Percentiles rank a stretch among this genome's conserved stretches.
Conservation (phyloP, 2,113 vertebrate genomes). For the Xyrauchen texanus region DNA sequence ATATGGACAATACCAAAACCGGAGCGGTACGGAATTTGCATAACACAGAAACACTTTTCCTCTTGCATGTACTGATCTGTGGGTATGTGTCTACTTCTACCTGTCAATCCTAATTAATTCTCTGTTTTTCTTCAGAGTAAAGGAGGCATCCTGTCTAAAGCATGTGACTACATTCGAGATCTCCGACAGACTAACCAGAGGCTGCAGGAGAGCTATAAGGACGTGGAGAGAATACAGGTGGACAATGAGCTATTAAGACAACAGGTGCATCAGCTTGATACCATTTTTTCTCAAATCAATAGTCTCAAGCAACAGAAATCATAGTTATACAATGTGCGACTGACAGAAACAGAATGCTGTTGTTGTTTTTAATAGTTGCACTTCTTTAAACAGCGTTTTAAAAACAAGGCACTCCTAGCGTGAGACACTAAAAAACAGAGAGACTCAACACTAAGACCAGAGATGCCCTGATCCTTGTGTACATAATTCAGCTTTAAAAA, state of each 20-base stretch:
- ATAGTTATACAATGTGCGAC: too few relatives aligned
- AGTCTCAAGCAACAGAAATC: too few relatives aligned
- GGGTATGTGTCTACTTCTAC: not conserved
- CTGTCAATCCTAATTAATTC: not conserved
- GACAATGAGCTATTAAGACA: slow-evolving; percentile 88
- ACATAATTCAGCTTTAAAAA: too few relatives aligned
- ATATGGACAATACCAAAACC: slow-evolving; percentile 85
- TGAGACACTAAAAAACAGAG: too few relatives aligned
- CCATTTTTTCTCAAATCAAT: too few relatives aligned
- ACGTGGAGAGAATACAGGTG: slow-evolving; percentile 85
- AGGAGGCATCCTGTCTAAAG: slow-evolving; percentile 90
- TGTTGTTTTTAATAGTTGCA: too few relatives aligned
- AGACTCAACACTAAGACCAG: too few relatives aligned
- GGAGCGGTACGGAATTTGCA: slow-evolving; percentile 71
- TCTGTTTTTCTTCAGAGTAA: slow-evolving; percentile 76
- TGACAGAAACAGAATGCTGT: too few relatives aligned
- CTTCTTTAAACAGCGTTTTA: too few relatives aligned
- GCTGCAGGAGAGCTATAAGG: slow-evolving; percentile 87
- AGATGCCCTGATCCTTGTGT: too few relatives aligned
- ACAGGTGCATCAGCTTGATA: slow-evolving; percentile 71
- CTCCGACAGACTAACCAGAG: slow-evolving; percentile 90
- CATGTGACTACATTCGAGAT: slow-evolving; percentile 90
- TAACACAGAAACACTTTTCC: too few relatives aligned
- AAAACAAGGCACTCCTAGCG: too few relatives aligned
- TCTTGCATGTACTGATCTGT: not conserved